Evolutionary conservation across 1,140 invertebrate genomes (phyloP).

Genomic region (Trachymyrmex cornetzi): DNA sequence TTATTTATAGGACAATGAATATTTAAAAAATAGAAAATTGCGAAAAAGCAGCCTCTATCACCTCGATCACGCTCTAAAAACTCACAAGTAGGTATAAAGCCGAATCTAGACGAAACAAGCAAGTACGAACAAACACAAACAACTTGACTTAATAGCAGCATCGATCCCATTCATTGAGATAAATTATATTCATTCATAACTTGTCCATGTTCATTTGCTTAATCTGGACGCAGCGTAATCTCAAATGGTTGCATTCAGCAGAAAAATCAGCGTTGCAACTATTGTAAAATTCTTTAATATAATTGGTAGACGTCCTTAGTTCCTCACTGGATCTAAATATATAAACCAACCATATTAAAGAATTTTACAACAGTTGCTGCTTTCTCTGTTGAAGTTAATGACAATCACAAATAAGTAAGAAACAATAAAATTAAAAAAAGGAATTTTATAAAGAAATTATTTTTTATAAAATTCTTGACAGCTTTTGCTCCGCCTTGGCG

Average conservation of each 20-base stretch:
- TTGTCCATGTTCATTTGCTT: not conserved
- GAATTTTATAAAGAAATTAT: too few relatives aligned
- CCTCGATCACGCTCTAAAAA: not conserved
- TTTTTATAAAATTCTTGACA: not conserved
- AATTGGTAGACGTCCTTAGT: too few relatives aligned
- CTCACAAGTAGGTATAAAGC: not conserved
- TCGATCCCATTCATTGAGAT: not conserved
- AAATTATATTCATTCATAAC: not conserved
- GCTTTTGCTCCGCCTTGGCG: not conserved
- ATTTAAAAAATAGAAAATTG: not conserved
- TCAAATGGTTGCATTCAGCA: too few relatives aligned
- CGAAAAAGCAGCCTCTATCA: not conserved
- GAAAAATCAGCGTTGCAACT: too few relatives aligned
- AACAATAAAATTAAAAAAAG: not conserved
- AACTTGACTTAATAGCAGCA: not conserved
- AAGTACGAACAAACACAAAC: not conserved
- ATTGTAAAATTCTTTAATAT: too few relatives aligned
- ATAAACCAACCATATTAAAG: too few relatives aligned
- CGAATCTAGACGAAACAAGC: not conserved
- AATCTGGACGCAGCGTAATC: not conserved
- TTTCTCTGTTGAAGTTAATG: not conserved
- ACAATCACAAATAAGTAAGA: not conserved
- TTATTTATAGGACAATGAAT: constrained; percentile 16
- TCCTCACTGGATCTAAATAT: too few relatives aligned
- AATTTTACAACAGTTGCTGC: too few relatives aligned